Conservation (phyloP, 1,140 invertebrate genomes). For the Leptopilina boulardi region DNA sequence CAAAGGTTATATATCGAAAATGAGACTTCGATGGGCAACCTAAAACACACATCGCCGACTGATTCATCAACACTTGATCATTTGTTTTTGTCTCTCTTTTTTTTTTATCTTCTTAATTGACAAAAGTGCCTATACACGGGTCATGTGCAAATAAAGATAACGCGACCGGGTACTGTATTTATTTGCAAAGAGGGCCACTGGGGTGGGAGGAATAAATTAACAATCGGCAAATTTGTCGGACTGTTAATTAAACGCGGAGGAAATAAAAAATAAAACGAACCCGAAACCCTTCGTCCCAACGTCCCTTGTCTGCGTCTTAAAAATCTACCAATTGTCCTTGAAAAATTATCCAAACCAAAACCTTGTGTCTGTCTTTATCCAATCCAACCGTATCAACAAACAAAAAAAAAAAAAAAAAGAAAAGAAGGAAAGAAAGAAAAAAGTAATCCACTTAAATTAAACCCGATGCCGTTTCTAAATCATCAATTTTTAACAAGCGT, state of each 20-base stretch:
- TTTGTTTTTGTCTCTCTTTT: conserved; percentile 38
- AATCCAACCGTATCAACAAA: conserved; percentile 56
- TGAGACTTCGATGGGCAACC: conserved; percentile 9
- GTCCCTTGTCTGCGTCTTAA: conserved; percentile 78
- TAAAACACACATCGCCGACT: conserved; percentile 9
- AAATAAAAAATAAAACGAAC: conserved; percentile 44
- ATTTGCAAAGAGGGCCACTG: neutral
- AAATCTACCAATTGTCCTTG: conserved; percentile 63
- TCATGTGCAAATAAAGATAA: conserved; percentile 37
- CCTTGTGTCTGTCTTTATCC: conserved; percentile 66
- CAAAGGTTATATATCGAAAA: neutral
- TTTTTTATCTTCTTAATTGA: conserved; percentile 34
- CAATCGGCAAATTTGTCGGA: conserved; percentile 1
- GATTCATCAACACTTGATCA: conserved; percentile 37
- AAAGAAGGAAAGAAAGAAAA: no score
- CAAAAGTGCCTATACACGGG: conserved; percentile 45
- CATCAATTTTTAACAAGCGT: neutral
- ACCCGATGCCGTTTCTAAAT: conserved; percentile 30
- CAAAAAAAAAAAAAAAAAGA: neutral
- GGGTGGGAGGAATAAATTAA: conserved; percentile 1
- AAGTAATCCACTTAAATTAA: conserved; percentile 51
- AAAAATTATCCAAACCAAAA: conserved; percentile 50
- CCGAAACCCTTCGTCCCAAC: conserved; percentile 70
- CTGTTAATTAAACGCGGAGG: conserved; percentile 30
- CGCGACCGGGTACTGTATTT: conserved; percentile 51